Evolutionary conservation across 2,797 vertebrate genomes (phyloP).

Genomic region (Macrochelys suwanniensis): DNA sequence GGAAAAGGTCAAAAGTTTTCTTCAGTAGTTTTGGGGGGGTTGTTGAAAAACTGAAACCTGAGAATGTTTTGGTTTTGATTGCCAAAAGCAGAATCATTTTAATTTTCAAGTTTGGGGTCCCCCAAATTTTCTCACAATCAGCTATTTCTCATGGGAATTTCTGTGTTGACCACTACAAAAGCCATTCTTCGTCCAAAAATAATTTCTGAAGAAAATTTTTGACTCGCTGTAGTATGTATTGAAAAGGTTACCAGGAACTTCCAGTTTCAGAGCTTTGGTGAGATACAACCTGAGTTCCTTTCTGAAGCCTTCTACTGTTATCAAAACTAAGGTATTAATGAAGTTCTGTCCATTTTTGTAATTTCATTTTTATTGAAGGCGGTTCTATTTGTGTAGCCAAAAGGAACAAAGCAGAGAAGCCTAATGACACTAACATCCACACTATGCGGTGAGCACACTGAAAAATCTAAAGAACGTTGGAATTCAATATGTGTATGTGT

Average conservation of each 20-base stretch:
- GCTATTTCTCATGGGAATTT: constrained; percentile 10
- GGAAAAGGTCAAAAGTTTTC: neutral
- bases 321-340: neutral
- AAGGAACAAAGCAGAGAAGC: neutral
- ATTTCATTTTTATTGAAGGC: neutral
- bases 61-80: neutral
- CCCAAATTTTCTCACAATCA: neutral
- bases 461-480: neutral
- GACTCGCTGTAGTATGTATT: neutral
- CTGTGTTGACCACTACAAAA: neutral
- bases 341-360: neutral
- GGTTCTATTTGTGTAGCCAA: neutral
- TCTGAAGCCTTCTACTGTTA: neutral
- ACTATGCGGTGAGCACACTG: neutral
- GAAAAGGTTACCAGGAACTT: neutral
- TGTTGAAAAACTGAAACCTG: neutral
- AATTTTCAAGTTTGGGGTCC: neutral
- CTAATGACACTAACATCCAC: neutral
- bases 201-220: neutral
- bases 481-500: neutral
- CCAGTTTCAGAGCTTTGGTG: neutral
- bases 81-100: neutral
- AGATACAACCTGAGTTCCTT: neutral
- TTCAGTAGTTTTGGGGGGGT: neutral
- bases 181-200: neutral